phyloP scores from a whole-genome alignment of 2,113 vertebrate genomes.

The Carassius auratus region DNA sequence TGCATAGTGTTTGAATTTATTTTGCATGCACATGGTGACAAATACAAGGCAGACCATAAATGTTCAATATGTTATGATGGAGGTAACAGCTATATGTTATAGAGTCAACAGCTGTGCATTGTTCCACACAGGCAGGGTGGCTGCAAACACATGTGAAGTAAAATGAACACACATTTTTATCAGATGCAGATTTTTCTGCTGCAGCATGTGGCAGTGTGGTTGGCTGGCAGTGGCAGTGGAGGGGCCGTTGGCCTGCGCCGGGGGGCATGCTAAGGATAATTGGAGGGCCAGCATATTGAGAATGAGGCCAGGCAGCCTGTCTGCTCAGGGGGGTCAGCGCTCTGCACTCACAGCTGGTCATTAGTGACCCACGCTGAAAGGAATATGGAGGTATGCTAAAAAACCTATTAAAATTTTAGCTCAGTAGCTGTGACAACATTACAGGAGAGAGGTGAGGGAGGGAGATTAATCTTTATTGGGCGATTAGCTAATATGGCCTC shows the following conservation, averaged over 20 bases:
- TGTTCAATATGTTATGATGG: constrained; percentile 1
- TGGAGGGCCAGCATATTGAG: constrained; percentile 58
- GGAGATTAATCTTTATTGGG: too few species aligned
- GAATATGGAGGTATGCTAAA: too few species aligned
- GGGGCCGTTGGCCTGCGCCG: constrained; percentile 48
- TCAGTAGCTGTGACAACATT: too few species aligned
- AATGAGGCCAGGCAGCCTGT: constrained; percentile 46
- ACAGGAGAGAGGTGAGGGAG: too few species aligned
- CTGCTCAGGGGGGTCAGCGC: constrained; percentile 50
- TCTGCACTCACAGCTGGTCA: constrained; percentile 44
- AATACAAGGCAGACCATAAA: background rate
- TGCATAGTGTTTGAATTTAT: background rate
- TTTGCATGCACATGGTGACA: background rate
- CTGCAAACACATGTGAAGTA: constrained; percentile 13
- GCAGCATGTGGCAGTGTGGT: constrained; percentile 27
- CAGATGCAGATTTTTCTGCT: constrained; percentile 41
- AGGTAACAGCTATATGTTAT: constrained; percentile 11
- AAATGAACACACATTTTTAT: constrained; percentile 39
- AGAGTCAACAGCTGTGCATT: background rate
- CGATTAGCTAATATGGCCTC: too few species aligned
- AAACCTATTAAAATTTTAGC: too few species aligned
- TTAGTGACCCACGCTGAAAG: constrained; percentile 58
- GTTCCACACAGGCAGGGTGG: constrained; percentile 9
- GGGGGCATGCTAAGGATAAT: constrained; percentile 61
- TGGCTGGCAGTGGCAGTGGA: constrained; percentile 30